A percentile compares a stretch with the other conserved stretches of the same genome.
Conservation (phyloP, 2,888 invertebrate species). For the Meganola albula region DNA sequence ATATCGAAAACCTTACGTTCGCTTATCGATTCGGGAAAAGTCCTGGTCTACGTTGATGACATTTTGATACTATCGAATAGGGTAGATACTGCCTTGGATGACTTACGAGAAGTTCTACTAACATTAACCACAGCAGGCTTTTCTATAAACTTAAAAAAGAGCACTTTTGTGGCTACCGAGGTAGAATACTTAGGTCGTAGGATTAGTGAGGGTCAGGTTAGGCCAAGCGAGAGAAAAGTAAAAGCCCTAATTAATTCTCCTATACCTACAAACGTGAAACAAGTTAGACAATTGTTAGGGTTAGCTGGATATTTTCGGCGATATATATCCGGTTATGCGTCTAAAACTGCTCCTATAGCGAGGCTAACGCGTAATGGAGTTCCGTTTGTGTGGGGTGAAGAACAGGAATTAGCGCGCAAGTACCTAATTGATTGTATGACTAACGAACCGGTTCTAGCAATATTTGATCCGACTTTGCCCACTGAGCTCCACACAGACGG, state of each 20-base stretch:
- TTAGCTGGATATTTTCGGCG: conserved; percentile 1
- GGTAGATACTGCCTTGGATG: not conserved
- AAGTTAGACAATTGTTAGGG: conserved; percentile 1
- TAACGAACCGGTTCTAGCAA: conserved; percentile 15
- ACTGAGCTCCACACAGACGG: conserved; percentile 21
- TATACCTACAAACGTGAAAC: not conserved
- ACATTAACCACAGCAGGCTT: conserved; percentile 2
- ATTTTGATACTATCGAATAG: not conserved
- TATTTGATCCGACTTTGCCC: conserved; percentile 16
- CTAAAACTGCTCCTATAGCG: conserved; percentile 14
- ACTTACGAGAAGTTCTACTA: not conserved
- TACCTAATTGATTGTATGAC: conserved; percentile 10
- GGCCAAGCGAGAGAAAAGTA: not conserved
- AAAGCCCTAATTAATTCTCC: not conserved
- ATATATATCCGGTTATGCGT: conserved; percentile 1
- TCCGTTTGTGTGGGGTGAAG: not conserved
- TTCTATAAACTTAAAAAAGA: conserved; percentile 7
- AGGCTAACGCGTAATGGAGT: not conserved
- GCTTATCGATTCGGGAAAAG: conserved; percentile 4
- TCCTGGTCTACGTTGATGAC: conserved; percentile 11
- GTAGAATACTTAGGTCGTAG: conserved; percentile 4
- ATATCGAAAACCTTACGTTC: conserved; percentile 5
- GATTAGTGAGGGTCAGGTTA: conserved; percentile 2
- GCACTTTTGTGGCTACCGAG: conserved; percentile 4
- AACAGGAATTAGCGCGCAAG: conserved; percentile 12